Evolutionary conservation across 2,113 vertebrate genomes (phyloP).

Genomic region (Cricetomys ansorgei): DNA sequence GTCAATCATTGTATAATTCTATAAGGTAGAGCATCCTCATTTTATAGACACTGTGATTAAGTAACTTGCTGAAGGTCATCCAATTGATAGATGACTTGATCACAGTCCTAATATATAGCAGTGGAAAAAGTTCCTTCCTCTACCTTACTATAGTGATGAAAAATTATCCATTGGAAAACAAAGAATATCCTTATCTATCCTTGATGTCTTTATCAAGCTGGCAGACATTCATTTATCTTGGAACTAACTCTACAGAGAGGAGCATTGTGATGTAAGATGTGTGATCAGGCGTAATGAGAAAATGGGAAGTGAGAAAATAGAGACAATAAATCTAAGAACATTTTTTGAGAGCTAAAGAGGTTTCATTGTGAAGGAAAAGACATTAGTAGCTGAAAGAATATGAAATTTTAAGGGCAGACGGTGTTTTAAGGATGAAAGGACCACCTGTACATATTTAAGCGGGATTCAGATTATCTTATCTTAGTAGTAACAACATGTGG

Average conservation of each 20-base stretch:
- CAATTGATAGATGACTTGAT: conserved; percentile 11
- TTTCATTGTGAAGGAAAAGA: background rate
- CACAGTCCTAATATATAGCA: conserved; percentile 13
- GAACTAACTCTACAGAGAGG: conserved; percentile 23
- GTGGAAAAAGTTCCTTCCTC: background rate
- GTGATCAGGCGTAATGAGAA: background rate
- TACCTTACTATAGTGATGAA: background rate
- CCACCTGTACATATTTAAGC: background rate
- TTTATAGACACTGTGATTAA: background rate
- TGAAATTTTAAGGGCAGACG: background rate
- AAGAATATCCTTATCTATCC: background rate
- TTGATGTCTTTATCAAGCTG: background rate
- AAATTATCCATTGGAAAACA: background rate
- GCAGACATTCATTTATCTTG: conserved; percentile 7
- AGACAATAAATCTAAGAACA: background rate
- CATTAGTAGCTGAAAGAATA: background rate
- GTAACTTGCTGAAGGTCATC: background rate
- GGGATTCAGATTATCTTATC: background rate
- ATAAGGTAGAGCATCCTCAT: background rate
- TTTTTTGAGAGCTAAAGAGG: background rate
- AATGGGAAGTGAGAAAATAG: background rate
- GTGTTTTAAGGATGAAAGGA: conserved; percentile 10
- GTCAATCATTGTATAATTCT: background rate
- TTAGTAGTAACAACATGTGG: conserved; percentile 26
- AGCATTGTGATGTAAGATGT: background rate